Conservation (phyloP, 2,888 invertebrate genomes). For the Caenorhabditis sp. region DNA sequence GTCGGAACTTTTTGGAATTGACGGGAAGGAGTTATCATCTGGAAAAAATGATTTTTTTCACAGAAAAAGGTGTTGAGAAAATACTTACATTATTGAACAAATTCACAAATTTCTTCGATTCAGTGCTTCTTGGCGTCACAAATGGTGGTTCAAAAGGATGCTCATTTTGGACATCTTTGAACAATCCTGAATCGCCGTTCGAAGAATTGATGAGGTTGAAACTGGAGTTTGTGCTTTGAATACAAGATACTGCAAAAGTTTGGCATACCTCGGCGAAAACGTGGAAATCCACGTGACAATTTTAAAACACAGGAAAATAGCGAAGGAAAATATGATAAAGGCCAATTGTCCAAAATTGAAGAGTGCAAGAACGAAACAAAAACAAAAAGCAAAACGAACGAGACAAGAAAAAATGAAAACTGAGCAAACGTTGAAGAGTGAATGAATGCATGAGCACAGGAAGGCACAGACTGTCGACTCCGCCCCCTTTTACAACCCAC, state of each 20-base stretch:
- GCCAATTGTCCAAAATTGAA: no score
- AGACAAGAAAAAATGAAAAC: no score
- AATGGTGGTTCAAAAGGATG: background rate
- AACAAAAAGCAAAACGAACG: no score
- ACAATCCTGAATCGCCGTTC: background rate
- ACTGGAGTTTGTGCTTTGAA: background rate
- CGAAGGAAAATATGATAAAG: no score
- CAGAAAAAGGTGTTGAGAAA: background rate
- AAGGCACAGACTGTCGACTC: no score
- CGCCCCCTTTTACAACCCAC: no score
- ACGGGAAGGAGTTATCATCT: background rate
- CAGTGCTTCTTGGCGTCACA: background rate
- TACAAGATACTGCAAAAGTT: background rate
- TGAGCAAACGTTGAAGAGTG: no score
- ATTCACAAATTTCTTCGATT: background rate
- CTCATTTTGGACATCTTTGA: background rate
- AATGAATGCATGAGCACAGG: no score
- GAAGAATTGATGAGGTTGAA: background rate
- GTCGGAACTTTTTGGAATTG: background rate
- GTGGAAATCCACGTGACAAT: no score
- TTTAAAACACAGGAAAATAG: no score
- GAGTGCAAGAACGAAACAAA: no score
- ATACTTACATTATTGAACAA: background rate
- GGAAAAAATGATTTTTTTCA: background rate
- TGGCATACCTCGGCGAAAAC: no score